Percentiles rank a stretch among this genome's conserved stretches.
Conservation (phyloP, 2,113 vertebrate genomes). For the Gallinago undulata region DNA sequence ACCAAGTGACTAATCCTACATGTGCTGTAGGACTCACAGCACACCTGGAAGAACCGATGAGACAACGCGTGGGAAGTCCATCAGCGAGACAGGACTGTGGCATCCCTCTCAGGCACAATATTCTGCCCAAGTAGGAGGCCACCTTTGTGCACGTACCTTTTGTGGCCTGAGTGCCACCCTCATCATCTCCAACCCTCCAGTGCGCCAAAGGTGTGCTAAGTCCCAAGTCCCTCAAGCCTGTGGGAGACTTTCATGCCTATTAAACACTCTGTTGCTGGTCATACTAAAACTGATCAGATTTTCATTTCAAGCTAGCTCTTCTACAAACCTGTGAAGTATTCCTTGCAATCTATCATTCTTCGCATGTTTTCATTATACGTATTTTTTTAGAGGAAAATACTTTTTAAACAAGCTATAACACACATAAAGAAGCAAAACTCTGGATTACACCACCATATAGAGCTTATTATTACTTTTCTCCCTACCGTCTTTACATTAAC, state of each 20-base stretch:
- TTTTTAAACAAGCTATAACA: background rate
- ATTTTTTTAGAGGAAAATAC: background rate
- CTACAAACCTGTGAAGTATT: background rate
- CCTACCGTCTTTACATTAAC: background rate
- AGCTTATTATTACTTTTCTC: background rate
- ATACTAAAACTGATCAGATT: background rate
- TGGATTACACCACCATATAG: background rate
- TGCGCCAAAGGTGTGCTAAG: background rate
- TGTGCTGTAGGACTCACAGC: background rate
- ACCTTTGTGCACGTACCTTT: slow-evolving; percentile 26
- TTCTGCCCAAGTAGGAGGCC: slow-evolving; percentile 45
- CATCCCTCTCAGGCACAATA: slow-evolving; percentile 40
- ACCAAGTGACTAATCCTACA: slow-evolving; percentile 69
- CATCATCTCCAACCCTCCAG: background rate
- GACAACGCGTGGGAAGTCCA: slow-evolving; percentile 74
- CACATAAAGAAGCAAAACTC: background rate
- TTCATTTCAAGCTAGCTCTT: background rate
- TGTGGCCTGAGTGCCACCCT: background rate
- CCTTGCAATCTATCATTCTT: background rate
- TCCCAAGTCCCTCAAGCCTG: background rate
- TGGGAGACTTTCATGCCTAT: background rate
- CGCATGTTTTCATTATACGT: background rate
- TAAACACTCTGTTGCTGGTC: background rate
- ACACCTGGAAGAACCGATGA: slow-evolving; percentile 73
- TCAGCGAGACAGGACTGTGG: slow-evolving; percentile 69